Percentiles rank a stretch among this genome's conserved stretches.
Evolutionary conservation across 2,797 vertebrate genomes (phyloP).

Genomic region (Lepus townsendii): DNA sequence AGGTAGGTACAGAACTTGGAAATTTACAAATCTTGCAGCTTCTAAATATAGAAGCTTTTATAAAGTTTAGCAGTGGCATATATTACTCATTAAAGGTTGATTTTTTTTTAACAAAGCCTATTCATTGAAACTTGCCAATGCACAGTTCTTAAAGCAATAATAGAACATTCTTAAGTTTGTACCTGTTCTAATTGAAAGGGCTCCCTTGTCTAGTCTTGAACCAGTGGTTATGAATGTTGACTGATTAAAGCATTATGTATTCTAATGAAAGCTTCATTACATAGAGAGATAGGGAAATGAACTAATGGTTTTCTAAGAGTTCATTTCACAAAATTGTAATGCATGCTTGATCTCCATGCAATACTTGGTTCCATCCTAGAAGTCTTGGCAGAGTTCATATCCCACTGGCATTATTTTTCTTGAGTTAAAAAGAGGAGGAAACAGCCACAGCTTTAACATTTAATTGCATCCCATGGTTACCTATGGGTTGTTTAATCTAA

Average conservation of each 20-base stretch:
- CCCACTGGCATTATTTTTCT: slow-evolving; percentile 9
- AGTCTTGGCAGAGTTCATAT: not conserved
- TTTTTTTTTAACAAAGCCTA: not conserved
- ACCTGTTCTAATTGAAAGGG: not conserved
- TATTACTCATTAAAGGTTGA: slow-evolving; percentile 45
- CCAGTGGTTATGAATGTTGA: not conserved
- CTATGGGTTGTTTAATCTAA: not conserved
- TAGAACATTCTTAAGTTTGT: not conserved
- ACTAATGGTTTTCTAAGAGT: slow-evolving; percentile 44
- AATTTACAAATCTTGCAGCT: not conserved
- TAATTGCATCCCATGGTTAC: not conserved
- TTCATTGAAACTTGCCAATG: not conserved
- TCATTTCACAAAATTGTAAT: slow-evolving; percentile 40
- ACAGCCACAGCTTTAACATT: slow-evolving; percentile 38
- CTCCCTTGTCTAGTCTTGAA: not conserved
- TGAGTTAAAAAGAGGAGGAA: slow-evolving; percentile 34
- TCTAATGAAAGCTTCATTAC: not conserved
- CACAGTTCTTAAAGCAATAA: slow-evolving; percentile 21
- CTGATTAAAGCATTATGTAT: slow-evolving; percentile 14
- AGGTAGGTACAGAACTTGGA: not conserved
- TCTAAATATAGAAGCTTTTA: not conserved
- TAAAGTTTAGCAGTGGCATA: not conserved
- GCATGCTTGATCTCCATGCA: slow-evolving; percentile 21
- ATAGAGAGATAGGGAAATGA: not conserved
- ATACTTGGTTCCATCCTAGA: not conserved